phyloP scores from a whole-genome alignment of 1,140 invertebrate species.

The Philopotamus ludificatus region DNA sequence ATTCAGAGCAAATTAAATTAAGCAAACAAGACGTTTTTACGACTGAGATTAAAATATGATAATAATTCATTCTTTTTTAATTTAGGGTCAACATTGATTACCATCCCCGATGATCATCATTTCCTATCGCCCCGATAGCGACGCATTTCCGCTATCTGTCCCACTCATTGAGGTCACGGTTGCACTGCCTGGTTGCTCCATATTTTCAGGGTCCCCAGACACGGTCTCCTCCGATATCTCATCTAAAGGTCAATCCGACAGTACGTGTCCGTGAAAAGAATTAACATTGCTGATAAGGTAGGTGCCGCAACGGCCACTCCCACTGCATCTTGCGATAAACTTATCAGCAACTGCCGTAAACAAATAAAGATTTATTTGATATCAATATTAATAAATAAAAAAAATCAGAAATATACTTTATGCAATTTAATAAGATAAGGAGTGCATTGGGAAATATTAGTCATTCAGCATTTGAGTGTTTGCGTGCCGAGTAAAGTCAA shows the following conservation, averaged over 20 bases:
- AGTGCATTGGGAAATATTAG: too few relatives aligned
- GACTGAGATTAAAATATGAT: too few relatives aligned
- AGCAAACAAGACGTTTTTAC: too few relatives aligned
- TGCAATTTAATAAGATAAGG: too few relatives aligned
- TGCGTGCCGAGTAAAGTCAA: too few relatives aligned
- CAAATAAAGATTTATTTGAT: too few relatives aligned
- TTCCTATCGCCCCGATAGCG: neutral
- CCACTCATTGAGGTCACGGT: neutral
- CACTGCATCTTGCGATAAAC: neutral
- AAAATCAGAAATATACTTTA: too few relatives aligned
- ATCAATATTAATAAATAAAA: neutral
- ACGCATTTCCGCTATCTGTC: slow-evolving; percentile 1
- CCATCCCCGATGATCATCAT: neutral
- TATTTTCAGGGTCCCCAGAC: neutral
- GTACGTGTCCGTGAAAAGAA: neutral
- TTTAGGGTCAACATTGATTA: too few relatives aligned
- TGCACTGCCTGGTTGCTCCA: neutral
- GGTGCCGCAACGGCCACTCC: slow-evolving; percentile 3
- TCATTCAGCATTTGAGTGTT: too few relatives aligned
- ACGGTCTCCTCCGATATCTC: neutral
- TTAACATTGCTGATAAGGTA: neutral
- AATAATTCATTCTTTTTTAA: too few relatives aligned
- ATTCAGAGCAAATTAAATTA: too few relatives aligned
- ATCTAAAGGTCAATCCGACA: neutral
- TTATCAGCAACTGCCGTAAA: too few relatives aligned